Percentiles rank a stretch among this genome's conserved stretches.
phyloP scores from a whole-genome alignment of 1,140 invertebrate species.

The Parapsyche elsis region DNA sequence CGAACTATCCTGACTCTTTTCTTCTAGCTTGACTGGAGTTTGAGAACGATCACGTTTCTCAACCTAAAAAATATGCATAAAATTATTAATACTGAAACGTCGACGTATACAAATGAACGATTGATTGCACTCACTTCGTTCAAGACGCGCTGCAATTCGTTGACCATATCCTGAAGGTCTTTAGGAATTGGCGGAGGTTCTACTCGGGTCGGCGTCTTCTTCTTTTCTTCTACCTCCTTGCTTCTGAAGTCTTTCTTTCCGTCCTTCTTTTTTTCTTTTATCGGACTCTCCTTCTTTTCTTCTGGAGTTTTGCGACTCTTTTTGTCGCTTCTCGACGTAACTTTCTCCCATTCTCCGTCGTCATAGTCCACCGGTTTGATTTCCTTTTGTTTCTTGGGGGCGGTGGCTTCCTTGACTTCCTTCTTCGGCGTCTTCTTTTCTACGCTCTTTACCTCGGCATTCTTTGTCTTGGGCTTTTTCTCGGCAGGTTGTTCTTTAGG shows the following conservation, averaged over 20 bases:
- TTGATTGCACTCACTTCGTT: conserved; percentile 60
- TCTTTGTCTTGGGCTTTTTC: conserved; percentile 57
- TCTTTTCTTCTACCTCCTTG: conserved; percentile 60
- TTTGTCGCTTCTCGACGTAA: conserved; percentile 75
- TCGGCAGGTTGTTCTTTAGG: conserved; percentile 41
- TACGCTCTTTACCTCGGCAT: conserved; percentile 58
- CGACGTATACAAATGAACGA: neutral
- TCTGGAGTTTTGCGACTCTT: conserved; percentile 70
- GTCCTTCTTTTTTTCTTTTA: conserved; percentile 61
- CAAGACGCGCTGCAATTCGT: conserved; percentile 64
- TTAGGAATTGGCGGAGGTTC: conserved; percentile 57
- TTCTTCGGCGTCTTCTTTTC: conserved; percentile 64
- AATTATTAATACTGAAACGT: neutral
- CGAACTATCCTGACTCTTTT: conserved; percentile 7
- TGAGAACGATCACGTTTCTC: conserved; percentile 61
- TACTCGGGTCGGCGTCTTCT: conserved; percentile 52
- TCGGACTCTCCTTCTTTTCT: conserved; percentile 68
- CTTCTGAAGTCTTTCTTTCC: conserved; percentile 58
- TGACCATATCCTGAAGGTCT: conserved; percentile 65
- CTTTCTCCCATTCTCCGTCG: conserved; percentile 80
- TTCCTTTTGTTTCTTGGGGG: conserved; percentile 69
- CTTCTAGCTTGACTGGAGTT: conserved; percentile 48
- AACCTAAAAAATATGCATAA: conserved; percentile 57
- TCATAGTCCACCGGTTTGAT: conserved; percentile 80
- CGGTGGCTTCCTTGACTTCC: conserved; percentile 63